phyloP scores from a whole-genome alignment of 2,888 invertebrate species.

The Eupelmus urozonus region DNA sequence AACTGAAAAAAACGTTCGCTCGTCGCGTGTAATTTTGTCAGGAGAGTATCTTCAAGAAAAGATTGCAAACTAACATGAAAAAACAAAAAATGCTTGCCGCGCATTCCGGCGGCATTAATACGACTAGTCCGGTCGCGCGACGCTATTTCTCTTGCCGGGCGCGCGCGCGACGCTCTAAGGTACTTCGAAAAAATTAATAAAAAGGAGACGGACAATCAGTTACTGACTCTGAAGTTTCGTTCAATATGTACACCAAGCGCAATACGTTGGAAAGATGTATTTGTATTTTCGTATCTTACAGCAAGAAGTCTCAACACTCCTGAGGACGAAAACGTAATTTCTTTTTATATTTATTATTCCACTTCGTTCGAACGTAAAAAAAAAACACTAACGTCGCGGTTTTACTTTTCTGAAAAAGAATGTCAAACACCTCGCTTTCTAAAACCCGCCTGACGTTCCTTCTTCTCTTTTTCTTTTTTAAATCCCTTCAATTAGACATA shows the following conservation, averaged over 20 bases:
- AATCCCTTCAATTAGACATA: conserved; percentile 73
- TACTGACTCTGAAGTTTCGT: conserved; percentile 44
- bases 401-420: conserved; percentile 19
- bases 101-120: conserved; percentile 35
- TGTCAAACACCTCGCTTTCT: conserved; percentile 39
- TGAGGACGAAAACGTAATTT: conserved; percentile 56
- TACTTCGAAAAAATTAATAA: conserved; percentile 48
- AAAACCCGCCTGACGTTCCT: conserved; percentile 60
- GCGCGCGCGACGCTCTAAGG: conserved; percentile 46
- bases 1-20: conserved; percentile 9
- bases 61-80: conserved; percentile 52
- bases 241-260: conserved; percentile 60
- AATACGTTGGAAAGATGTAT: conserved; percentile 58
- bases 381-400: conserved; percentile 42
- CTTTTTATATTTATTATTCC: conserved; percentile 29
- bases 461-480: conserved; percentile 23
- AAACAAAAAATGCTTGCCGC: conserved; percentile 47
- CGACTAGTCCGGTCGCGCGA: conserved; percentile 56
- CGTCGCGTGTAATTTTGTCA: conserved; percentile 51
- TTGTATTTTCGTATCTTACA: conserved; percentile 37
- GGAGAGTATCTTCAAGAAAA: conserved; percentile 57
- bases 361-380: conserved; percentile 40
- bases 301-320: conserved; percentile 41
- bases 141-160: not conserved
- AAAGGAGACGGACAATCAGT: conserved; percentile 49